A percentile compares a stretch with the other conserved stretches of the same genome.
phyloP scores from a whole-genome alignment of 2,888 invertebrate genomes.

The Caenorhabditis uteleia region DNA sequence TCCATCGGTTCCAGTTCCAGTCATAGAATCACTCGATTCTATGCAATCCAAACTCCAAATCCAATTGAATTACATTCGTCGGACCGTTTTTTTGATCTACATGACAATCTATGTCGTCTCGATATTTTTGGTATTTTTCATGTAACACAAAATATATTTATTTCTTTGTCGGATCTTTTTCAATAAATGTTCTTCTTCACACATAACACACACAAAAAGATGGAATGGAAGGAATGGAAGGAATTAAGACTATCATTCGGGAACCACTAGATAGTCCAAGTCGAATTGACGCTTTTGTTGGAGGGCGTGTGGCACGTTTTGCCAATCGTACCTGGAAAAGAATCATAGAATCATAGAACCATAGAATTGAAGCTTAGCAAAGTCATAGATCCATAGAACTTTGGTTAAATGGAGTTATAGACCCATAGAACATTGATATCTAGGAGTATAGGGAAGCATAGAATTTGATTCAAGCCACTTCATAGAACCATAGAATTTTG shows the following conservation, averaged over 20 bases:
- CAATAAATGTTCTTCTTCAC: neutral
- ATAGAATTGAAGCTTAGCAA: no score
- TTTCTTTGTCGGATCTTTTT: conserved; percentile 2
- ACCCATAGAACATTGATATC: no score
- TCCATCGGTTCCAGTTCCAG: neutral
- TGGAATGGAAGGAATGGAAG: neutral
- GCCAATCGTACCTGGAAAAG: conserved; percentile 60
- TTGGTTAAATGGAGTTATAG: no score
- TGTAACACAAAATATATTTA: neutral
- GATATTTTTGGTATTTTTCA: conserved; percentile 14
- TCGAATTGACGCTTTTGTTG: conserved; percentile 23
- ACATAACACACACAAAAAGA: neutral
- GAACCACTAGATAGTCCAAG: neutral
- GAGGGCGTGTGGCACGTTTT: conserved; percentile 43
- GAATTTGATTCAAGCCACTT: no score
- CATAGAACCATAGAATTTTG: no score
- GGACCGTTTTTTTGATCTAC: conserved; percentile 35
- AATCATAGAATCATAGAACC: no score
- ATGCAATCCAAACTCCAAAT: conserved; percentile 2
- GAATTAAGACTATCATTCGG: neutral
- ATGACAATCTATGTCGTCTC: conserved; percentile 32
- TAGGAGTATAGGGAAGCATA: no score
- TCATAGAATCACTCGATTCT: neutral
- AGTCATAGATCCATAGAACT: no score
- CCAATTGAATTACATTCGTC: conserved; percentile 45